phyloP scores from a whole-genome alignment of 2,888 invertebrate genomes.

The Hypolimnas misippus region DNA sequence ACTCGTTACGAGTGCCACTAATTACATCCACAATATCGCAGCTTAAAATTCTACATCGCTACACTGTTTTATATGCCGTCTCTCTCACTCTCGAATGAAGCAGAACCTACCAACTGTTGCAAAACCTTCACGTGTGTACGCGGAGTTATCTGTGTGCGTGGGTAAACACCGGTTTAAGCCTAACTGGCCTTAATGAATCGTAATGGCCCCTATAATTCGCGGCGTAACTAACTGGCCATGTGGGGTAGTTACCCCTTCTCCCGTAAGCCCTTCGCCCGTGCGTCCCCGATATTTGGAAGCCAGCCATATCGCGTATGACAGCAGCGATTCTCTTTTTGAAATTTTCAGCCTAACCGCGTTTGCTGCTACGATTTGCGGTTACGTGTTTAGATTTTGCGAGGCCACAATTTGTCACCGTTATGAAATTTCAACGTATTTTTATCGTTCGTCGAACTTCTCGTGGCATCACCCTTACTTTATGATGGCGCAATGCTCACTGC shows the following conservation, averaged over 20 bases:
- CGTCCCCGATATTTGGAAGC: constrained; percentile 69
- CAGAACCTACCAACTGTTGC: constrained; percentile 74
- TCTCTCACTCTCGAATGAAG: constrained; percentile 61
- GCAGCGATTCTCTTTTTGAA: constrained; percentile 77
- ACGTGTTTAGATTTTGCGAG: constrained; percentile 68
- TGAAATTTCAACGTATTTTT: constrained; percentile 39
- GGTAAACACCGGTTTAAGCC: constrained; percentile 85
- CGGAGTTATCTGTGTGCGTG: constrained; percentile 66
- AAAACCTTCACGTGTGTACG: constrained; percentile 53
- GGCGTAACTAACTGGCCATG: constrained; percentile 85
- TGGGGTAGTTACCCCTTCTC: constrained; percentile 64
- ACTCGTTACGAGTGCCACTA: constrained; percentile 74
- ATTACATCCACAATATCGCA: constrained; percentile 73
- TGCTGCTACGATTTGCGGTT: constrained; percentile 71
- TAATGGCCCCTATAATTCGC: constrained; percentile 85
- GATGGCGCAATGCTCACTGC: constrained; percentile 43
- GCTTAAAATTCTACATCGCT: constrained; percentile 73
- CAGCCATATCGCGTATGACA: constrained; percentile 82
- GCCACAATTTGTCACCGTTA: constrained; percentile 58
- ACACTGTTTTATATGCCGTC: constrained; percentile 56
- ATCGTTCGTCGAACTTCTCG: constrained; percentile 34
- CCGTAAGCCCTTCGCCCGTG: constrained; percentile 49
- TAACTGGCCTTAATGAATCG: constrained; percentile 86
- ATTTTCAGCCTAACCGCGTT: constrained; percentile 71
- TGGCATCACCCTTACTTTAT: constrained; percentile 39